A percentile compares a stretch with the other conserved stretches of the same genome.
phyloP scores from a whole-genome alignment of 2,113 vertebrate species.

The Scatophagus argus region DNA sequence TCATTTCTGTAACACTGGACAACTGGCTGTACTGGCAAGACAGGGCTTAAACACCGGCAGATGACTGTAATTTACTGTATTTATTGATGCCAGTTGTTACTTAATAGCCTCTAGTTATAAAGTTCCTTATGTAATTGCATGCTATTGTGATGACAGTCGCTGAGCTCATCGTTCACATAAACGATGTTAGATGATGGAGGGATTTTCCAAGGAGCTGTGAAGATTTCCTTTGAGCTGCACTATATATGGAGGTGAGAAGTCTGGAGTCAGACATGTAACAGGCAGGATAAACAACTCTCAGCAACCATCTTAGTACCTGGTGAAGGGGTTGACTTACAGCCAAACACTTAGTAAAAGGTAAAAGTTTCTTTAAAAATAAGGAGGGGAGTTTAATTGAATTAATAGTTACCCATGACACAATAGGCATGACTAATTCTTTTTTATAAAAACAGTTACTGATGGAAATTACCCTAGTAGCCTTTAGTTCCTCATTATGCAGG shows the following conservation, averaged over 20 bases:
- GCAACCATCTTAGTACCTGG: not conserved
- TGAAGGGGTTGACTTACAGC: not conserved
- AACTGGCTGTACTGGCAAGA: not conserved
- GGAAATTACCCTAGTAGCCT: not conserved
- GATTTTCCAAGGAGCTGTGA: slow-evolving; percentile 9
- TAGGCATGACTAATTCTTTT: slow-evolving; percentile 23
- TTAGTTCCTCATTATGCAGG: slow-evolving; percentile 45
- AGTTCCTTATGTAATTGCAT: slow-evolving; percentile 9
- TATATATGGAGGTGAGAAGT: slow-evolving; percentile 12
- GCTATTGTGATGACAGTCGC: not conserved
- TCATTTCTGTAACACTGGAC: not conserved
- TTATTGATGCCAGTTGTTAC: slow-evolving; percentile 15
- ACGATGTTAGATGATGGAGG: slow-evolving; percentile 1
- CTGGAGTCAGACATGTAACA: slow-evolving; percentile 5
- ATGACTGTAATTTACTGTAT: slow-evolving; percentile 18
- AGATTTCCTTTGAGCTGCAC: slow-evolving; percentile 25
- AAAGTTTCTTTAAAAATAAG: not conserved
- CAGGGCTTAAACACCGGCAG: slow-evolving; percentile 7
- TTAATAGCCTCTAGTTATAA: not conserved
- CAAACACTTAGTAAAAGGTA: not conserved
- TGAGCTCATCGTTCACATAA: slow-evolving; percentile 22
- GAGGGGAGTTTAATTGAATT: slow-evolving; percentile 28
- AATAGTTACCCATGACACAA: slow-evolving; percentile 10
- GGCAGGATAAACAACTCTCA: slow-evolving; percentile 21
- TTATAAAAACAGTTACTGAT: slow-evolving; percentile 29